These are phyloP conservation scores for Troides oblongomaculatus DNA, from an alignment of 2,888 invertebrate genomes.

Conservation along the genomic window DNA sequence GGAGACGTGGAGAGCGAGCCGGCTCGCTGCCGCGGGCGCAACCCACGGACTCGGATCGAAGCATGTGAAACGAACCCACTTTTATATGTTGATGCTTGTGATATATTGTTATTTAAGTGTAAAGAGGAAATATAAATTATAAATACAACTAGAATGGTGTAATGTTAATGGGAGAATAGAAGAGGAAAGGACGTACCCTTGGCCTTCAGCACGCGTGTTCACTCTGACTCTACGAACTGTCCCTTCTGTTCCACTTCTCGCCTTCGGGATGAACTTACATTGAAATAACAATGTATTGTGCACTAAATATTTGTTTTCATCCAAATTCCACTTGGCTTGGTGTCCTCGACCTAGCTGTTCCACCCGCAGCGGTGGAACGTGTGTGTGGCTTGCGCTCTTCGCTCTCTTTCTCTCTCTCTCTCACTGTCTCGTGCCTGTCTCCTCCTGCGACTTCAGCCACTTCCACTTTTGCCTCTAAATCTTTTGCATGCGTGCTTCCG, in stretches of 20 bases:
- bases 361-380: constrained; percentile 22
- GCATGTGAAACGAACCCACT: constrained; percentile 47
- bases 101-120: constrained; percentile 80
- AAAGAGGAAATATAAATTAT: constrained; percentile 68
- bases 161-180: constrained; percentile 54
- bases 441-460: constrained; percentile 19
- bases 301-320: constrained; percentile 69
- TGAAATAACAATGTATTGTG: constrained; percentile 77
- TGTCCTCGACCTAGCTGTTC: constrained; percentile 29
- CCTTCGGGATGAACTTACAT: constrained; percentile 59
- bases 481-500: constrained; percentile 78
- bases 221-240: constrained; percentile 50
- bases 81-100: constrained; percentile 78
- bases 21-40: constrained; percentile 35
- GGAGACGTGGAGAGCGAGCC: constrained; percentile 53
- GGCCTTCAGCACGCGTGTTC: constrained; percentile 68
- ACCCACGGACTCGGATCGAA: constrained; percentile 33
- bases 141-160: constrained; percentile 69
- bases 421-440: constrained; percentile 1
- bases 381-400: constrained; percentile 44
- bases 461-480: constrained; percentile 69
- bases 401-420: constrained; percentile 43
- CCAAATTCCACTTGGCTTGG: constrained; percentile 69
- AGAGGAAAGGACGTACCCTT: constrained; percentile 56
- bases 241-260: constrained; percentile 43